phyloP scores from a whole-genome alignment of 1,140 invertebrate species.

The Aphaenogaster rudis region DNA sequence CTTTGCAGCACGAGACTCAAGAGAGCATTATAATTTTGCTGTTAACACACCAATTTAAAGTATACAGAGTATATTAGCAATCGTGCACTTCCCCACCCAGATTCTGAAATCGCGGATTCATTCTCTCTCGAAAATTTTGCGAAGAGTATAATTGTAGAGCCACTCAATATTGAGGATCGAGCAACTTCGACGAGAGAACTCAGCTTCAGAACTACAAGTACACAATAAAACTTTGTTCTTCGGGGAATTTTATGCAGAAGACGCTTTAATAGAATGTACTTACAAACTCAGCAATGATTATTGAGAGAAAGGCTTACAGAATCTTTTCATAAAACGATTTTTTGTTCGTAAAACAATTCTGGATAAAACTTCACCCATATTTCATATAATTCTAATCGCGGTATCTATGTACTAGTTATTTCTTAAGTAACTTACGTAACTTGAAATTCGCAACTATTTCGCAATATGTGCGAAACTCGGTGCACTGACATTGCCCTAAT shows the following conservation, averaged over 20 bases:
- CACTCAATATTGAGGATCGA: slow-evolving; percentile 12
- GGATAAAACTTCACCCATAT: not conserved
- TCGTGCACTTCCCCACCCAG: not conserved
- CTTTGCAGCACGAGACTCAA: slow-evolving; percentile 60
- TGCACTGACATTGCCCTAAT: slow-evolving; percentile 1
- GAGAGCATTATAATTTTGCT: slow-evolving; percentile 64
- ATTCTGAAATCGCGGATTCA: not conserved
- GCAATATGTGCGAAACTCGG: not conserved
- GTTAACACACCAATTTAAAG: slow-evolving; percentile 49
- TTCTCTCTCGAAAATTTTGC: not conserved
- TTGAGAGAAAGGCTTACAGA: not conserved
- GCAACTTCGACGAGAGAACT: not conserved
- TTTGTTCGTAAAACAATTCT: not conserved
- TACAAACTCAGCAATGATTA: not conserved
- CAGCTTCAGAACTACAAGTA: slow-evolving; percentile 4
- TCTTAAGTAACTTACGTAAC: not conserved
- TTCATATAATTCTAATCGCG: not conserved
- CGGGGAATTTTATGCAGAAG: not conserved
- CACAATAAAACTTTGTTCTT: slow-evolving; percentile 21
- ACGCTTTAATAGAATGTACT: slow-evolving; percentile 13
- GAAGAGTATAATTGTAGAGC: slow-evolving; percentile 17
- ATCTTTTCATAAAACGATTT: not conserved
- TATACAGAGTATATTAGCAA: slow-evolving; percentile 9
- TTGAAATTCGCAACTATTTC: not conserved
- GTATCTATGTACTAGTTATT: not conserved